Evolutionary conservation across 2,113 vertebrate genomes (phyloP).

Genomic region (Chaetodon trifascialis): DNA sequence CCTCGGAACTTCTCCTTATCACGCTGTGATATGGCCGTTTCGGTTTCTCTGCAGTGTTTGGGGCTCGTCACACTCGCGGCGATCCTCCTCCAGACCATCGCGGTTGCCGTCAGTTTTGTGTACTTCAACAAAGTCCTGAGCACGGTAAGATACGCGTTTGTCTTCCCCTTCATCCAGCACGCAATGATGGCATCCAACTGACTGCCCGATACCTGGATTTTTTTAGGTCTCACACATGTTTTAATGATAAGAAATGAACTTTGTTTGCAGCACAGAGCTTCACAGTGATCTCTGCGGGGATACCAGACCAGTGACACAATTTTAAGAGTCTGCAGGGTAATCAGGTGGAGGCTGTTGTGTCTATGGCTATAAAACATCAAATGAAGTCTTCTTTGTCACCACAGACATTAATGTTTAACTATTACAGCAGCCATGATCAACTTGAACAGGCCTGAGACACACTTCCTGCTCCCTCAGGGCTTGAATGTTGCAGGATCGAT

Average conservation of each 20-base stretch:
- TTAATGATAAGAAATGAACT: background rate
- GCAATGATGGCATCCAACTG: background rate
- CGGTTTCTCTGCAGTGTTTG: slow-evolving; percentile 76
- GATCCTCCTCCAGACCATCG: slow-evolving; percentile 86
- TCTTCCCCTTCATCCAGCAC: background rate
- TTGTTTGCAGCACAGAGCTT: background rate
- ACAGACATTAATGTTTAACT: background rate
- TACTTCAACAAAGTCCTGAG: slow-evolving; percentile 90
- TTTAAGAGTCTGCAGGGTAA: background rate
- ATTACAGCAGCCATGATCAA: too few species aligned
- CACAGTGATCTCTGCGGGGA: background rate
- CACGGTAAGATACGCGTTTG: slow-evolving; percentile 83
- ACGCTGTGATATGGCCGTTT: slow-evolving; percentile 55
- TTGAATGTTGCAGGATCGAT: background rate
- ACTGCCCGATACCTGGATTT: background rate
- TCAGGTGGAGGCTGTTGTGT: too few species aligned
- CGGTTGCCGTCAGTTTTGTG: slow-evolving; percentile 87
- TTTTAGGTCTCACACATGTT: background rate
- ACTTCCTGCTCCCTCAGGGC: background rate
- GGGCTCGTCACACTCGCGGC: slow-evolving; percentile 80
- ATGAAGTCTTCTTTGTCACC: background rate
- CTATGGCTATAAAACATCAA: too few species aligned
- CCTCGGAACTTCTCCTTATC: background rate
- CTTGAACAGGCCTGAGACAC: background rate
- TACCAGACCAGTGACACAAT: background rate